phyloP scores from a whole-genome alignment of 1,140 invertebrate species.

The Drosophila nasuta region DNA sequence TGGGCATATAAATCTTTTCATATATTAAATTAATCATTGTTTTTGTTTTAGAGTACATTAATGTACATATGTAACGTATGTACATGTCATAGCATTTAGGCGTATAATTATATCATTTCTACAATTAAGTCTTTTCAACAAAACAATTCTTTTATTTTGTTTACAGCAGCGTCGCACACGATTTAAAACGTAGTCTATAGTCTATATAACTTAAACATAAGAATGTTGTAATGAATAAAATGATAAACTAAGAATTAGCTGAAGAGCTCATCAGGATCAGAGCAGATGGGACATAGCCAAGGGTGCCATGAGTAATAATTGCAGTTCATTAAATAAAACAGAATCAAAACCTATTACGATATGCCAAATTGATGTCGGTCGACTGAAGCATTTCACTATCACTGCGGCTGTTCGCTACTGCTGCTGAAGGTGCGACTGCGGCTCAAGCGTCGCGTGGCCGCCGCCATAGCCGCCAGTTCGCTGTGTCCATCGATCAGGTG shows the following conservation, averaged over 20 bases:
- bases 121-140: conserved; percentile 53
- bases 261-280: conserved; percentile 22
- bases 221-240: conserved; percentile 31
- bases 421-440: conserved; percentile 77
- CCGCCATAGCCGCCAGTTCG: conserved; percentile 64
- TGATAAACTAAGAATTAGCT: conserved; percentile 33
- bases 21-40: conserved; percentile 46
- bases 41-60: conserved; percentile 45
- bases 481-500: conserved; percentile 61
- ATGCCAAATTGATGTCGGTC: conserved; percentile 33
- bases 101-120: conserved; percentile 25
- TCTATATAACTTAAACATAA: conserved; percentile 6
- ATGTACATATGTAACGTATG: conserved; percentile 44
- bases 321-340: conserved; percentile 15
- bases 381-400: conserved; percentile 38
- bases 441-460: conserved; percentile 67
- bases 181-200: conserved; percentile 25
- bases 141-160: conserved; percentile 51
- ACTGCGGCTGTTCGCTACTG: conserved; percentile 66
- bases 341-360: conserved; percentile 30
- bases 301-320: conserved; percentile 44
- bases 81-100: conserved; percentile 24
- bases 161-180: conserved; percentile 28
- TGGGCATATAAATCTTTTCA: conserved; percentile 13
- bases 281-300: conserved; percentile 61